Evolutionary conservation across 1,140 invertebrate genomes (phyloP), one percentile per base, ranked within the genome.

Genomic region (Megathymus violae): DNA sequence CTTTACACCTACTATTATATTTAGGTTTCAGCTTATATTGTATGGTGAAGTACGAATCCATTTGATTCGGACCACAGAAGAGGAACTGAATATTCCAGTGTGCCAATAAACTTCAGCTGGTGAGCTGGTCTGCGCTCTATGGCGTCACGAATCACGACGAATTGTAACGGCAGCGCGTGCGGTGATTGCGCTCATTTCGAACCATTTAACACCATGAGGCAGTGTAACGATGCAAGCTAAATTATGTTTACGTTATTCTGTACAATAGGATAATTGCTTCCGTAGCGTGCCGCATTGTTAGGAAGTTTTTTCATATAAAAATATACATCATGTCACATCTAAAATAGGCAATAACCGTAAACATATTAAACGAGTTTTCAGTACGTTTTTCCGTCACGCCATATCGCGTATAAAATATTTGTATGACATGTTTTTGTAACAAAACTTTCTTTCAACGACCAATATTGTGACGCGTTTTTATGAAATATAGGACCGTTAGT

Each of bases 381-480:
- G 19, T 31, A 31, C 27, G 27, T 31, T 31, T 31, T 31, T 31
- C 27, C 9, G 27, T 31, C 27, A 31, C 27, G 27, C 27, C 27
- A 31, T 38, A 46, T 46, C 19, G 19, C 44, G 19, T 46, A 25
- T 46, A 25, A 50, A 50, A 50, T 50, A 50, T 50, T 34, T 15
- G 13, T 50, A 25, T 31, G 47, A 50, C 47, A 50, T 48, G 46
- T 50, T 50, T 50, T 50, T 50, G 47, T 50, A 16, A 34, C 47
- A 27, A 48, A 50, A 34, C 25, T 36, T 50, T 36, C 27, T 50
- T 50, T 50, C 47, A 50, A 50, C 47, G 47, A 15, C 47, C 47
- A 50, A 50, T 50, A 13, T 36, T 34, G 47, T 34, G 27, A 16
- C 47, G 47, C 43, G 43, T 50, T 50, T 50, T 50, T 50, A 47